Percentiles rank a stretch among this genome's conserved stretches.
Conservation (phyloP, 35 echinoderm and acorn worm species). For the Patiria miniata region DNA sequence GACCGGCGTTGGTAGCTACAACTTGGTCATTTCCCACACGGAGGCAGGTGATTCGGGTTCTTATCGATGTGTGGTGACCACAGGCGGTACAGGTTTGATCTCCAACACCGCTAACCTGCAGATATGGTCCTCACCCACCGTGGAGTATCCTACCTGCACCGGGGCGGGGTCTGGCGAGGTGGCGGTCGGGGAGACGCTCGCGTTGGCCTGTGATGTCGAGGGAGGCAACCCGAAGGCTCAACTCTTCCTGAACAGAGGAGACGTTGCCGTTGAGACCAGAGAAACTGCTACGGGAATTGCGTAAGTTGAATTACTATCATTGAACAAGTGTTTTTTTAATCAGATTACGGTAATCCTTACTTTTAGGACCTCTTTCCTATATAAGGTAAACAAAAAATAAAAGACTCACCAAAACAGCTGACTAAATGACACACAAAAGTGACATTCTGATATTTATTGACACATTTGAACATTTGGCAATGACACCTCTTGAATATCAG, state of each 20-base stretch:
- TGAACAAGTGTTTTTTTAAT: too few species aligned
- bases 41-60: constrained; percentile 39
- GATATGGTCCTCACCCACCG: constrained; percentile 3
- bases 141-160: constrained; percentile 46
- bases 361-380: too few species aligned
- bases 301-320: constrained; percentile 1
- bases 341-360: too few species aligned
- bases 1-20: constrained; percentile 29
- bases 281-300: neutral
- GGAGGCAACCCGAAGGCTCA: constrained; percentile 40
- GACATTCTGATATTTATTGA: too few species aligned
- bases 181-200: constrained; percentile 41
- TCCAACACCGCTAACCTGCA: constrained; percentile 22
- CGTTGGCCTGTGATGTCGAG: constrained; percentile 29
- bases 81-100: constrained; percentile 32
- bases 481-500: too few species aligned
- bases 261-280: constrained; percentile 24
- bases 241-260: constrained; percentile 21
- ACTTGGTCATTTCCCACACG: constrained; percentile 35
- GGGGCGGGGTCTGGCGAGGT: constrained; percentile 27
- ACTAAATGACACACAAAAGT: too few species aligned
- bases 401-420: too few species aligned
- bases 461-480: too few species aligned
- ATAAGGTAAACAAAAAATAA: too few species aligned
- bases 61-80: constrained; percentile 38